Evolutionary conservation across 2,113 vertebrate species (phyloP), one percentile per base, ranked within the genome.

Genomic region (Sigmodon hispidus): DNA sequence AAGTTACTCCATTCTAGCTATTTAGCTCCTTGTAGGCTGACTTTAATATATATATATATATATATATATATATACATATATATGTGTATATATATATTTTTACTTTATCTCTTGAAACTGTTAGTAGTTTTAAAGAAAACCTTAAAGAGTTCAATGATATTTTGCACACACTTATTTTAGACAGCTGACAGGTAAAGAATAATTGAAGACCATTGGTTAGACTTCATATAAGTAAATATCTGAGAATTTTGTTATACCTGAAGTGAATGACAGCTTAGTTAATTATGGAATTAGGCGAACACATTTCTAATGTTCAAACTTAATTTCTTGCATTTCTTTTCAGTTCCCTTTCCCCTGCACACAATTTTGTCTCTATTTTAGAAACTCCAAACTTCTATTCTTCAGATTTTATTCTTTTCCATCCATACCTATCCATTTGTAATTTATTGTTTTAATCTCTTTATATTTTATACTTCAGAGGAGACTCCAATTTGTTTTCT

Each of bases 401-500:
- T 45, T 79, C 59, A 79, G 48, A 80, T 22, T 93, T 91, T 63
- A 63, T 85, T 36, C 31, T 94, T 88, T 93, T 22, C 17, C n/a
- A 11, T 90, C 15, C 29, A 40, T 22, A 92, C 24, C 34, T 92
- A 85, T 57, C 57, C 65, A 70, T 4, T 75, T 76, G 50, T 11
- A 85, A 48, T 21, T 73, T 91, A 21, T n/a, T 76, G 5, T 48
- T 92, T 96, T 73, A n/a, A 92, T 88, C 19, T 69, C 94, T 69
- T 29, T 29, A 4, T 77, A 17, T 29, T 70, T 93, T 19, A 45
- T 15, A 34, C 85, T 87, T 89, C 77, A 87, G 43, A 61, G 16
- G 8, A 87, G 55, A 67, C 16, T 61, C 61, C 26, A 36, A 29
- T 63, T 72, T 70, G 13, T 87, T 40, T 12, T 52, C 45, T 90